Evolutionary conservation across 2,888 invertebrate genomes (phyloP).

Genomic region (Xanthia icteritia): DNA sequence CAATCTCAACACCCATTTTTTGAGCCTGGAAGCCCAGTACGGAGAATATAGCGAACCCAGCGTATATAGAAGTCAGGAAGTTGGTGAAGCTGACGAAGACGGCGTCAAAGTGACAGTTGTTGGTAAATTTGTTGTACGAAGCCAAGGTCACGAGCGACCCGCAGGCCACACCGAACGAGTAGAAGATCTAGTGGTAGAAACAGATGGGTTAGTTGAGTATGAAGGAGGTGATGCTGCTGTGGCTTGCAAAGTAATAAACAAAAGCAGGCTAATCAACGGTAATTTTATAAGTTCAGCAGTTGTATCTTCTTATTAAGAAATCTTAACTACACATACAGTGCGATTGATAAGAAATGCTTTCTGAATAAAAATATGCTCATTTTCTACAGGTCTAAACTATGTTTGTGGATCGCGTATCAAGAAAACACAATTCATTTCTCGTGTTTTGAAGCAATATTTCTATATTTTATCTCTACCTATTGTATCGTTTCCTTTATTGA

Average conservation of each 20-base stretch:
- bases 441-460: background rate
- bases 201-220: slow-evolving; percentile 14
- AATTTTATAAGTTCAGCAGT: background rate
- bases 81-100: slow-evolving; percentile 93
- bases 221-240: background rate
- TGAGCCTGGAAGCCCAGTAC: slow-evolving; percentile 94
- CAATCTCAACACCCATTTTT: slow-evolving; percentile 91
- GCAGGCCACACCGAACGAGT: slow-evolving; percentile 94
- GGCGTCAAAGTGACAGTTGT: slow-evolving; percentile 94
- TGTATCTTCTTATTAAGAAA: background rate
- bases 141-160: slow-evolving; percentile 94
- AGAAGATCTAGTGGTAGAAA: slow-evolving; percentile 91
- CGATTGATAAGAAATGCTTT: background rate
- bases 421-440: background rate
- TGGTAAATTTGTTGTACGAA: slow-evolving; percentile 93
- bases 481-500: background rate
- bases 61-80: slow-evolving; percentile 93
- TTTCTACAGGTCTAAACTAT: background rate
- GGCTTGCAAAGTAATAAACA: background rate
- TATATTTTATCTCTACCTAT: background rate
- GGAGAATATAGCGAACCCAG: slow-evolving; percentile 95
- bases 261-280: background rate
- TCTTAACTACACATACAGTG: background rate
- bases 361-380: background rate
- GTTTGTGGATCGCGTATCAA: background rate